Evolutionary conservation across 2,888 invertebrate species (phyloP), one percentile per base, ranked within the genome.

Genomic region (Lottia gigantea): DNA sequence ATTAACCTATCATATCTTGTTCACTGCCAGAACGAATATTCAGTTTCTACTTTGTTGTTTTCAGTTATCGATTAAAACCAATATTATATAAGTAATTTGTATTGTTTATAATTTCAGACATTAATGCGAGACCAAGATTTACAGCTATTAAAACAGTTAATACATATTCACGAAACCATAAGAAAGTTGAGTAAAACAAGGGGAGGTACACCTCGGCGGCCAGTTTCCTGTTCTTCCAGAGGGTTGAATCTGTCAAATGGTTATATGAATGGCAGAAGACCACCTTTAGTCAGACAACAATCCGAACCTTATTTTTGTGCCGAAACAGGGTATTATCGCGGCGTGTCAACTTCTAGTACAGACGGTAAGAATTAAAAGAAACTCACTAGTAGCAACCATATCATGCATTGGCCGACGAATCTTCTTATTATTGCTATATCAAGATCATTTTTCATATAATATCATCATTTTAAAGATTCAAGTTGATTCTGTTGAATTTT

Each of bases 241-340:
- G 55, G 19, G 2, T 14, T 55, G 19, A 55, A 55, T 55, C 11
- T 55, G 23, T 55, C 23, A 19, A 19, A 55, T 23, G 55, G 55
- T 16, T 19, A 23, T 4, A 55, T 23, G 23, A 23, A 19, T 23
- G 14, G 55, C 19, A 55, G 14, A 23, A 19, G 55, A 14, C 55
- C 55, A 55, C 55, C 55, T 23, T 23, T 55, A 55, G 55, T 55
- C 19, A 55, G 55, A 55, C 55, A 55, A 23, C 55, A 23, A 23
- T 55, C 55, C 11, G 55, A 55, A 12, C 55, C 55, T 12, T 23
- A 55, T 55, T 55, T 55, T 23, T 55, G 55, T 55, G 55, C 12
- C 11, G 55, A 55, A 23, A 23, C 55, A 23, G 55, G 55, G 12
- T 55, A 23, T 55, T 55, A 55, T 23, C 19, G 55, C 2, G 55